Evolutionary conservation across 2,797 vertebrate genomes (phyloP).

Genomic region (Lagorchestes hirsutus): DNA sequence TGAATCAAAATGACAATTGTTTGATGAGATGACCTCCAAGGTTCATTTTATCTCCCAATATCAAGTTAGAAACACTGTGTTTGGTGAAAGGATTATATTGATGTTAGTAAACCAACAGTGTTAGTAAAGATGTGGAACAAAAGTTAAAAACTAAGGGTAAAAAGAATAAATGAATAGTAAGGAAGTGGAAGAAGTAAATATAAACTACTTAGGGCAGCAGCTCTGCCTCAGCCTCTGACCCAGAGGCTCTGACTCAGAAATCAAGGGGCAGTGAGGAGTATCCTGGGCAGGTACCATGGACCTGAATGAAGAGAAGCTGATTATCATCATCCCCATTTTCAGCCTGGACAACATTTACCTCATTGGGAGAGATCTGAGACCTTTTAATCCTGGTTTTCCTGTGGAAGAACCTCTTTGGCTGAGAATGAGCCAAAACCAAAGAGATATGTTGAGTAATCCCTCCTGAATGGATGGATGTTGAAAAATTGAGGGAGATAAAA

Average conservation of each 20-base stretch:
- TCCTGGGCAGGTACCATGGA: constrained; percentile 91
- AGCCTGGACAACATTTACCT: constrained; percentile 95
- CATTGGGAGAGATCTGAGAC: constrained; percentile 96
- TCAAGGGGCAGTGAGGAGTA: constrained; percentile 88
- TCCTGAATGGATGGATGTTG: constrained; percentile 97
- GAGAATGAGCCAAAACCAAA: constrained; percentile 93
- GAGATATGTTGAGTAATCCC: constrained; percentile 95
- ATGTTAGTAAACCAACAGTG: no score
- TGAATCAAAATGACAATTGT: no score
- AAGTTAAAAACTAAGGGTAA: no score
- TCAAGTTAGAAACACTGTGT: no score
- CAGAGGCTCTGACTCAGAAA: neutral
- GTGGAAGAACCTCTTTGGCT: constrained; percentile 93
- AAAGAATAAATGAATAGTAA: no score
- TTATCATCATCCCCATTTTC: constrained; percentile 96
- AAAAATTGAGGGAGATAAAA: constrained; percentile 94
- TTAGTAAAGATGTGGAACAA: no score
- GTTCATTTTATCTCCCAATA: no score
- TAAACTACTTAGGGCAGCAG: neutral
- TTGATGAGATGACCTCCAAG: no score
- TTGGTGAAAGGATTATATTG: no score
- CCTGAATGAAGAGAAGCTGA: constrained; percentile 93
- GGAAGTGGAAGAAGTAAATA: no score
- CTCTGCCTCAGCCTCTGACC: fast-evolving
- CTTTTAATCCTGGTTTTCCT: constrained; percentile 94